Evolutionary conservation across 2,888 invertebrate species (phyloP), one percentile per base, ranked within the genome.

Genomic region (Tetranychus piercei): DNA sequence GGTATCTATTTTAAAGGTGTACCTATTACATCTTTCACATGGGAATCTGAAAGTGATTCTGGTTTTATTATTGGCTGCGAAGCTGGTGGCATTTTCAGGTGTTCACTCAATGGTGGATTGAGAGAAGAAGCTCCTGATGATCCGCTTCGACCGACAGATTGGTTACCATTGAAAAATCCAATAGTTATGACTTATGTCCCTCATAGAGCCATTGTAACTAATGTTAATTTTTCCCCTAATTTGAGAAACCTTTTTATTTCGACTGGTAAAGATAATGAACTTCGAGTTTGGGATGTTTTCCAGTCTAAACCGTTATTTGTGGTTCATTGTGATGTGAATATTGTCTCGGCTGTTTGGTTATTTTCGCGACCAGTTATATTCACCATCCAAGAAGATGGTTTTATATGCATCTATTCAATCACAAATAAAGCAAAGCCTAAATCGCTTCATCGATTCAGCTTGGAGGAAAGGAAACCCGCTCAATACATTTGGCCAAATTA

Each of bases 11-110:
- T 15, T 2, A 55, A 55, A 55, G 55, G 55, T 15, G 69, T 69
- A 22, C 22, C 22, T 4, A n/a, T 69, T 34, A 18, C n/a, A 69
- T 23, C 7, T 11, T 11, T n/a, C 15, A 23, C 69, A 22, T 69
- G 22, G 22, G 34, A 34, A 11, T n/a, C 69, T 20, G 69, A 69
- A 18, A 34, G n/a, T 34, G 22, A 22, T 2, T 20, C n/a, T 34
- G 69, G 22, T 11, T 69, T 69, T n/a, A 69, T 69, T 4, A 4
- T 69, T 11, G 69, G 69, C 0, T 69, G 69, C 11, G 22, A 69
- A 11, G 69, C 22, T n/a, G 69, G 69, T 34, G 69, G 15, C 69
- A n/a, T 69, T 69, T 69, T 69, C 9, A 22, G 34, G n/a, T 69
- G 69, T 4, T 69, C 69, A 11, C 55, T 55, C 15, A 55, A 55